These are phyloP conservation scores for Lacerta viridis DNA, from an alignment of 2,797 vertebrate species.

Conservation along the genomic window DNA sequence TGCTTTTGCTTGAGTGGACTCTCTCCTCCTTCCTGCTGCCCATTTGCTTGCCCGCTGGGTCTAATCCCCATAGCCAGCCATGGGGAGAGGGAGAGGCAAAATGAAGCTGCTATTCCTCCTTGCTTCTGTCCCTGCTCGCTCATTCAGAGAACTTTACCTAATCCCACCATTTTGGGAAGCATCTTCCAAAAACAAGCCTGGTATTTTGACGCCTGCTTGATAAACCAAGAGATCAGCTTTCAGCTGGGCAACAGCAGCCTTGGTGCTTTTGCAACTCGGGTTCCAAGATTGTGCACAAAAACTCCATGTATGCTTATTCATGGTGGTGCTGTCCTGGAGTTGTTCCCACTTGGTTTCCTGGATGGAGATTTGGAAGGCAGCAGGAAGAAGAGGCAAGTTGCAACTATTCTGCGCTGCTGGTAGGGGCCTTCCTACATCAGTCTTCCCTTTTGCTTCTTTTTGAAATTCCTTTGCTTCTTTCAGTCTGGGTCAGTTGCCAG, in stretches of 20 bases:
- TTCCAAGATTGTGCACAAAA: slow-evolving; percentile 10
- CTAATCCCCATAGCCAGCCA: not conserved
- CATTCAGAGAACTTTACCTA: slow-evolving; percentile 10
- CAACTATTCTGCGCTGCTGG: not conserved
- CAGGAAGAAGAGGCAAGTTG: not conserved
- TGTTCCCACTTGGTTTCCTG: not conserved
- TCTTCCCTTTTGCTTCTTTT: slow-evolving; percentile 1
- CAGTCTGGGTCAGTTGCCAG: not conserved
- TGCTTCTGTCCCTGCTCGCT: not conserved
- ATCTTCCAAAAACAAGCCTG: slow-evolving; percentile 6
- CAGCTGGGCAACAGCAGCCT: not conserved
- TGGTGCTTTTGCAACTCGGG: not conserved
- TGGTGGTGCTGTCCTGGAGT: not conserved
- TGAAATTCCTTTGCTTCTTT: not conserved
- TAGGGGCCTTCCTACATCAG: not conserved
- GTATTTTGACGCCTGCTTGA: not conserved
- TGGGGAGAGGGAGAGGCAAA: not conserved
- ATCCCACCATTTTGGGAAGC: not conserved
- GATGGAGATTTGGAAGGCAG: not conserved
- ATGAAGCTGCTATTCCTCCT: not conserved
- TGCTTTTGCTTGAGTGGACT: not conserved
- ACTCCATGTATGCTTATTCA: not conserved
- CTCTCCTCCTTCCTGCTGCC: not conserved
- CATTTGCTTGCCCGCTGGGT: not conserved
- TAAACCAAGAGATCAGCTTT: slow-evolving; percentile 8